Conservation (phyloP, 2,888 invertebrate genomes). For the Phyto melanocephala region DNA sequence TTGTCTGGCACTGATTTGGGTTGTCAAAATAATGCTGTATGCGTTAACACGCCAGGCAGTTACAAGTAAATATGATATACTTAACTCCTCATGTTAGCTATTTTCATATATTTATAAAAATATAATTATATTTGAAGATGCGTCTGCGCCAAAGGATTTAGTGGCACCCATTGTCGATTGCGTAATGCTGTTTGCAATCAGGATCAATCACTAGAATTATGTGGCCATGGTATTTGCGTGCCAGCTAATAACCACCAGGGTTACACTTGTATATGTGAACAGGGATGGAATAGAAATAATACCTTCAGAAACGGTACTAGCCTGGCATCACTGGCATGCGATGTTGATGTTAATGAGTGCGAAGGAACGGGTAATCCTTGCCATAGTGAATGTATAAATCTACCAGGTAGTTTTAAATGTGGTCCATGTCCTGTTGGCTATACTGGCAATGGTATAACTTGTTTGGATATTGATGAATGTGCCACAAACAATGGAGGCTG, state of each 20-base stretch:
- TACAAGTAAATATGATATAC: conserved; percentile 82
- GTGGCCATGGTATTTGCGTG: conserved; percentile 93
- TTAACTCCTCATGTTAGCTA: not conserved
- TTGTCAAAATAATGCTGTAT: conserved; percentile 93
- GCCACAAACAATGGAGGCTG: conserved; percentile 91
- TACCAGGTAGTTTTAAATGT: conserved; percentile 93
- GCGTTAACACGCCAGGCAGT: conserved; percentile 88
- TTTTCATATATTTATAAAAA: not conserved
- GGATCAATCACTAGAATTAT: conserved; percentile 86
- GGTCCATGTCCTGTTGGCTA: conserved; percentile 92
- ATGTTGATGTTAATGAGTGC: conserved; percentile 93
- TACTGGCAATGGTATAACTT: conserved; percentile 91
- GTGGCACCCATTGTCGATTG: conserved; percentile 90
- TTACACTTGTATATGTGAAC: conserved; percentile 88
- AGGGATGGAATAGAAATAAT: conserved; percentile 91
- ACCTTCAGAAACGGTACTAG: conserved; percentile 78
- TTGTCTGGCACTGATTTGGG: conserved; percentile 91
- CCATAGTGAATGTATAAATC: conserved; percentile 91
- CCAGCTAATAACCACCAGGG: conserved; percentile 82
- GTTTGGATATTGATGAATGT: conserved; percentile 95
- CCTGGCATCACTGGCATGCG: conserved; percentile 81
- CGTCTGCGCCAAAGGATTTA: conserved; percentile 86
- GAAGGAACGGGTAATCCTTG: conserved; percentile 84
- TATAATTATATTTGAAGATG: conserved; percentile 81
- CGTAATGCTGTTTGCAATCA: conserved; percentile 86